phyloP scores from a whole-genome alignment of 53 echinoderm and acorn worm species.

The Arbacia lixula region DNA sequence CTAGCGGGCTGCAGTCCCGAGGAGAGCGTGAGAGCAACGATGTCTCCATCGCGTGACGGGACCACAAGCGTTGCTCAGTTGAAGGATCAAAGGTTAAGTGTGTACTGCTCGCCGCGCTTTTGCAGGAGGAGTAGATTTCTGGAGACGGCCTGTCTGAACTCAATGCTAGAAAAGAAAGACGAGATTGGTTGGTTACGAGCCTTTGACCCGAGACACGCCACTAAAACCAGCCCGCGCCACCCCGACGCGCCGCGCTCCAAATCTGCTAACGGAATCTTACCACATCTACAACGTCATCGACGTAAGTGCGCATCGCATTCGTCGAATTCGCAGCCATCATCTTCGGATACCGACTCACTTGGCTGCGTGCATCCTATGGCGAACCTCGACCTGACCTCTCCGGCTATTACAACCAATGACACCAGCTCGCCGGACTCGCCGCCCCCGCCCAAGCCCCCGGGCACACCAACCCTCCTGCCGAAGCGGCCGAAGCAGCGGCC shows the following conservation, averaged over 20 bases:
- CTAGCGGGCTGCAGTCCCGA: too few relatives aligned
- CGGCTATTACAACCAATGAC: conserved; percentile 37
- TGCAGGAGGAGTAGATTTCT: conserved; percentile 64
- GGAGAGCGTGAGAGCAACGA: neutral
- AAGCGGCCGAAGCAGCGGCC: conserved; percentile 67
- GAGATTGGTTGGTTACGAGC: conserved; percentile 75
- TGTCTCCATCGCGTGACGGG: conserved; percentile 45
- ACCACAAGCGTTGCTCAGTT: conserved; percentile 17
- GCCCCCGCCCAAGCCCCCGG: conserved; percentile 19
- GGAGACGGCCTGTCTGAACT: conserved; percentile 57
- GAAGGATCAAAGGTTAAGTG: conserved; percentile 75
- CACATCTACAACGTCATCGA: neutral
- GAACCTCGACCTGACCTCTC: conserved; percentile 28
- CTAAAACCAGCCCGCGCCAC: neutral
- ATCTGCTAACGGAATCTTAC: conserved; percentile 7
- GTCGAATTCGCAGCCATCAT: conserved; percentile 32
- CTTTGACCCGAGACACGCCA: conserved; percentile 60
- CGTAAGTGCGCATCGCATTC: conserved; percentile 31
- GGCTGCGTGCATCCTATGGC: conserved; percentile 41
- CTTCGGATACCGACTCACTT: conserved; percentile 44
- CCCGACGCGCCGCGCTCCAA: too few relatives aligned
- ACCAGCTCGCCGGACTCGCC: neutral
- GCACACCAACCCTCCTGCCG: conserved; percentile 54
- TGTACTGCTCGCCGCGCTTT: conserved; percentile 89
- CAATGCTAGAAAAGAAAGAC: conserved; percentile 65